phyloP scores from a whole-genome alignment of 2,797 vertebrate species.

The Enteromius viviparus region DNA sequence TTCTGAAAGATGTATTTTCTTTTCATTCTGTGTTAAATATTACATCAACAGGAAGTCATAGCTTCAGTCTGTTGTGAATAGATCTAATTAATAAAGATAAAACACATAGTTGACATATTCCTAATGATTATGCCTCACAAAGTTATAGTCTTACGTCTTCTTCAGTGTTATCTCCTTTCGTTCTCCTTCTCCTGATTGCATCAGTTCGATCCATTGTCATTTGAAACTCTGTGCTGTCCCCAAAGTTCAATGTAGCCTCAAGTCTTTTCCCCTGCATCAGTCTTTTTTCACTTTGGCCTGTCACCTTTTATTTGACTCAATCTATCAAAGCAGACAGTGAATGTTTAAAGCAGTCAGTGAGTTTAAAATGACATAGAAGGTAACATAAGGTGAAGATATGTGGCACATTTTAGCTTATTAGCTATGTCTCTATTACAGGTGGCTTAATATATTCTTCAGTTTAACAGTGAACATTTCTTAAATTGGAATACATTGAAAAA shows the following conservation, averaged over 20 bases:
- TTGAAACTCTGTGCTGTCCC: constrained; percentile 15
- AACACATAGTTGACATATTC: neutral
- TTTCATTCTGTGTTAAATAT: constrained; percentile 24
- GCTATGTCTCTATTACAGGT: neutral
- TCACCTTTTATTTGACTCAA: constrained; percentile 31
- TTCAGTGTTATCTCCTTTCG: neutral
- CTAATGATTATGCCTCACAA: constrained; percentile 10
- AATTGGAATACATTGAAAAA: neutral
- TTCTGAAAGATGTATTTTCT: neutral
- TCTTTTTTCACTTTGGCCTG: constrained; percentile 24
- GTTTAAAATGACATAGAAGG: constrained; percentile 4
- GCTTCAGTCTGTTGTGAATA: neutral
- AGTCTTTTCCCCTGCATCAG: constrained; percentile 25
- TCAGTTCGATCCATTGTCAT: constrained; percentile 12
- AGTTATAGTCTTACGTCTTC: neutral
- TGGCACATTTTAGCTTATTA: neutral
- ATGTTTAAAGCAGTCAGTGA: constrained; percentile 18
- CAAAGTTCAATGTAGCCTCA: constrained; percentile 14
- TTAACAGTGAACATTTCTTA: neutral
- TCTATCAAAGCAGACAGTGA: constrained; percentile 29
- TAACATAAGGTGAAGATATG: neutral
- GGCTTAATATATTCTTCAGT: neutral
- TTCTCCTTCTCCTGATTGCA: constrained; percentile 9
- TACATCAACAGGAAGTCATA: neutral
- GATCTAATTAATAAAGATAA: constrained; percentile 11